Percentiles rank a stretch among this genome's conserved stretches.
These are phyloP conservation scores for Syngnathus acus DNA, from an alignment of 2,797 vertebrate species.

Conservation along the genomic window DNA sequence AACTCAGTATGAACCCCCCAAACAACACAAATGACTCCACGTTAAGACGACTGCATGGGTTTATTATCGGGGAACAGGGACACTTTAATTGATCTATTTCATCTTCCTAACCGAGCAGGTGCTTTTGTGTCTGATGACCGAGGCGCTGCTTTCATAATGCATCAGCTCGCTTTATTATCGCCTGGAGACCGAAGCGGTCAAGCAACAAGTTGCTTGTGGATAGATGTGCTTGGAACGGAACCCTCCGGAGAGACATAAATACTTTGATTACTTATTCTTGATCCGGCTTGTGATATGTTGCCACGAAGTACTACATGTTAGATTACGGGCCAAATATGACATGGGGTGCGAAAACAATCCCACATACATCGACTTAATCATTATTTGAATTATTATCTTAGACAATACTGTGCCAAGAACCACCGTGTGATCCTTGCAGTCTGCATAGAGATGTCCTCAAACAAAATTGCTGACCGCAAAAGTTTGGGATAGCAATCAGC, in stretches of 20 bases:
- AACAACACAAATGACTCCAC: background rate
- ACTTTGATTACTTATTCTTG: slow-evolving; percentile 1
- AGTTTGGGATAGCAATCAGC: slow-evolving; percentile 8
- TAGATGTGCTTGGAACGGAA: slow-evolving; percentile 6
- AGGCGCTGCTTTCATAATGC: slow-evolving; percentile 19
- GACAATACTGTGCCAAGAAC: background rate
- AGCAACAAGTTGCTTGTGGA: slow-evolving; percentile 4
- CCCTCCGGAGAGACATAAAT: slow-evolving; percentile 2
- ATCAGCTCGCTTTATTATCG: slow-evolving; percentile 36
- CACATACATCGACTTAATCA: too few relatives aligned
- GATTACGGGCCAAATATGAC: background rate
- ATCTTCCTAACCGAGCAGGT: slow-evolving; percentile 5
- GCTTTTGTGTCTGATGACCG: slow-evolving; percentile 23
- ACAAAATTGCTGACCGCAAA: slow-evolving; percentile 20
- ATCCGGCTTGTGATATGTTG: background rate
- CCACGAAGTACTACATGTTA: background rate
- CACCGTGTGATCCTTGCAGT: slow-evolving; percentile 6
- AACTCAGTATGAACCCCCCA: background rate
- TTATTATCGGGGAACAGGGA: slow-evolving; percentile 10
- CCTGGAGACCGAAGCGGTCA: slow-evolving; percentile 16
- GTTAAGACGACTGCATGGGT: background rate
- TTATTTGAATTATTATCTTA: slow-evolving; percentile 9
- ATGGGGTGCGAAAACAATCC: too few relatives aligned
- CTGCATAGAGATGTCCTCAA: slow-evolving; percentile 15
- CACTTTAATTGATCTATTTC: background rate